Percentiles rank a stretch among this genome's conserved stretches.
phyloP scores from a whole-genome alignment of 2,797 vertebrate genomes.

The Bovichtus diacanthus region DNA sequence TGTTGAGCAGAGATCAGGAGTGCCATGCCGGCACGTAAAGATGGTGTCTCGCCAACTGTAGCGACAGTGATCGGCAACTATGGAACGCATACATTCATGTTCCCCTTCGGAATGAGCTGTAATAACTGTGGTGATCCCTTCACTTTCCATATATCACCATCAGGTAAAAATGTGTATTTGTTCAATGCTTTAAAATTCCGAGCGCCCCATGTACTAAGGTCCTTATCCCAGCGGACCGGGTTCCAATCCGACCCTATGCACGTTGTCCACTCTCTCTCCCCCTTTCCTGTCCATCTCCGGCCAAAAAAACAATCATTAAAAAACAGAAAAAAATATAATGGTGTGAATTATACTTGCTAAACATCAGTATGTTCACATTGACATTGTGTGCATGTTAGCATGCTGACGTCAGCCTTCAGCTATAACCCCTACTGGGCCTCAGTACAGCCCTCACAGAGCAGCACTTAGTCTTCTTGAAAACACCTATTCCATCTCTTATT shows the following conservation, averaged over 20 bases:
- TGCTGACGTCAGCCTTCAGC: background rate
- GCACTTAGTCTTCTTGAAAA: constrained; percentile 1
- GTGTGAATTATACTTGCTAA: background rate
- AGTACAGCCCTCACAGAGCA: background rate
- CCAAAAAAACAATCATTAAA: too few species aligned
- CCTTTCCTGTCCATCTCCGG: too few species aligned
- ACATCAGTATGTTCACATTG: background rate
- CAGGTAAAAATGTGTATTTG: too few species aligned
- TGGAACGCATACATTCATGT: background rate
- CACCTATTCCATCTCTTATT: background rate
- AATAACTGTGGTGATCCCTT: too few species aligned
- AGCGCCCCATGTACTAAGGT: background rate
- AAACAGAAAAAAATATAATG: background rate
- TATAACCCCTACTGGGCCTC: background rate
- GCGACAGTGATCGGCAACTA: background rate
- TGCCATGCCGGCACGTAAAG: too few species aligned
- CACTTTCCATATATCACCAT: too few species aligned
- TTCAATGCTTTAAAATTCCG: background rate
- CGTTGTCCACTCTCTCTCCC: too few species aligned
- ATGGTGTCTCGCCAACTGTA: too few species aligned
- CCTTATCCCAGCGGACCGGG: too few species aligned
- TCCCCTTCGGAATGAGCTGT: background rate
- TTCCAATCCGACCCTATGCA: too few species aligned
- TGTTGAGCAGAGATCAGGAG: too few species aligned
- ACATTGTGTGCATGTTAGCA: background rate